These are phyloP conservation scores for Cryptomyrus ogoouensis DNA, from an alignment of 2,113 vertebrate genomes.

Conservation along the genomic window DNA sequence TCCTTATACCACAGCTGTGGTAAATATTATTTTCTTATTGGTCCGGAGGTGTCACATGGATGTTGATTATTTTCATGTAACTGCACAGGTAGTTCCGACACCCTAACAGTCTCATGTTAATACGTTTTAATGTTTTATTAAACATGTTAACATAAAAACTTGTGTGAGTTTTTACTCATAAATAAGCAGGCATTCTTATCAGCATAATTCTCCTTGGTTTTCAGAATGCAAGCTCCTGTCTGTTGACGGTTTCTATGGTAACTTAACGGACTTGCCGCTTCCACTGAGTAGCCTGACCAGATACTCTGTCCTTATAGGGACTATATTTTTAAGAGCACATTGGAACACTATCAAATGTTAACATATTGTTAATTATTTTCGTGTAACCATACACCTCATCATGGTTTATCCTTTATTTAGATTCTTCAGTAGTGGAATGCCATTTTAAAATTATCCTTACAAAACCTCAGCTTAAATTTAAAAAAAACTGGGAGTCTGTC, in stretches of 20 bases:
- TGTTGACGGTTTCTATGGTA: background rate
- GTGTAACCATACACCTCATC: background rate
- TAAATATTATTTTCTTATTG: background rate
- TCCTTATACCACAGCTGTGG: background rate
- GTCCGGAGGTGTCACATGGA: background rate
- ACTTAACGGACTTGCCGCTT: background rate
- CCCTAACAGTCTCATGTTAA: background rate
- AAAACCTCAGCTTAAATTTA: background rate
- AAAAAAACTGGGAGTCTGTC: background rate
- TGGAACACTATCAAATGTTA: background rate
- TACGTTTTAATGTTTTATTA: background rate
- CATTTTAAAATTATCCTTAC: background rate
- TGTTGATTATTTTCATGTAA: background rate
- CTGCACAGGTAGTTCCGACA: background rate
- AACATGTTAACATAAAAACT: background rate
- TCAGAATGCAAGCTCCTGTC: background rate
- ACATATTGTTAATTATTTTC: background rate
- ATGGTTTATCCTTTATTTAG: background rate
- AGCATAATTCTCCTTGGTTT: background rate
- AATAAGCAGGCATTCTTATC: background rate
- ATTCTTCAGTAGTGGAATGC: background rate
- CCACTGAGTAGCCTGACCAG: background rate
- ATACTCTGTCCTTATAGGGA: background rate
- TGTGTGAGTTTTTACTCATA: background rate
- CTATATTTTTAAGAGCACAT: background rate